Percentiles rank a stretch among this genome's conserved stretches.
Conservation (phyloP, 2,888 invertebrate species). For the Noctua fimbriata region DNA sequence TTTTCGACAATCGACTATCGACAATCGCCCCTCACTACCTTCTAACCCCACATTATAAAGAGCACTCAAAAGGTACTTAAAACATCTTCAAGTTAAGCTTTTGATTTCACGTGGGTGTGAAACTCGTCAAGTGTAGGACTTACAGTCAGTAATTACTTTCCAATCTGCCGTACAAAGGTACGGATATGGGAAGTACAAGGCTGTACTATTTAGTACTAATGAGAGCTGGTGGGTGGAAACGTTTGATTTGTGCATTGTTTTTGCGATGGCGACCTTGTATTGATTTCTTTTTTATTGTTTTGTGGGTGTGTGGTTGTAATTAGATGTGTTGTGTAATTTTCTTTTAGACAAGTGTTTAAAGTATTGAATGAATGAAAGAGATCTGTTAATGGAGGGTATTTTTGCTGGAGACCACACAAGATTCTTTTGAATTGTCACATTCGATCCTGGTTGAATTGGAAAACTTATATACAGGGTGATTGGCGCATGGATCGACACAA, state of each 20-base stretch:
- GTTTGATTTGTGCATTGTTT: slow-evolving; percentile 73
- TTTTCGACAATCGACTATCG: slow-evolving; percentile 3
- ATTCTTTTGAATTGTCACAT: background rate
- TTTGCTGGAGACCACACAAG: background rate
- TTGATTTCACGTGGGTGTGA: slow-evolving; percentile 76
- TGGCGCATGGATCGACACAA: too few species aligned
- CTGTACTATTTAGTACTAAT: slow-evolving; percentile 69
- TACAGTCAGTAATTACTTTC: slow-evolving; percentile 82
- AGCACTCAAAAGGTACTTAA: slow-evolving; percentile 76
- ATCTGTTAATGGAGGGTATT: background rate
- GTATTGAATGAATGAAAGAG: background rate
- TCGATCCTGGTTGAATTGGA: background rate
- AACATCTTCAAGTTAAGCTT: slow-evolving; percentile 74
- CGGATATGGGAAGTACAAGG: slow-evolving; percentile 69
- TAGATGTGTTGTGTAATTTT: slow-evolving; percentile 28
- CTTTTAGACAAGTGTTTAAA: background rate
- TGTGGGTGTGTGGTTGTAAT: slow-evolving; percentile 54
- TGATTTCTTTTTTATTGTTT: slow-evolving; percentile 66
- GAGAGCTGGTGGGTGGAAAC: slow-evolving; percentile 69
- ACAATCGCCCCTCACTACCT: slow-evolving; percentile 12
- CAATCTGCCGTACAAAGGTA: slow-evolving; percentile 74
- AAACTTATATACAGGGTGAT: too few species aligned
- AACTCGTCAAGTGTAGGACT: slow-evolving; percentile 76
- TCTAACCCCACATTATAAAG: slow-evolving; percentile 68
- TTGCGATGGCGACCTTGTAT: slow-evolving; percentile 57